phyloP scores from a whole-genome alignment of 30 jellyfish, hydroid and myxozoan genomes.

The Hydractinia echinata region DNA sequence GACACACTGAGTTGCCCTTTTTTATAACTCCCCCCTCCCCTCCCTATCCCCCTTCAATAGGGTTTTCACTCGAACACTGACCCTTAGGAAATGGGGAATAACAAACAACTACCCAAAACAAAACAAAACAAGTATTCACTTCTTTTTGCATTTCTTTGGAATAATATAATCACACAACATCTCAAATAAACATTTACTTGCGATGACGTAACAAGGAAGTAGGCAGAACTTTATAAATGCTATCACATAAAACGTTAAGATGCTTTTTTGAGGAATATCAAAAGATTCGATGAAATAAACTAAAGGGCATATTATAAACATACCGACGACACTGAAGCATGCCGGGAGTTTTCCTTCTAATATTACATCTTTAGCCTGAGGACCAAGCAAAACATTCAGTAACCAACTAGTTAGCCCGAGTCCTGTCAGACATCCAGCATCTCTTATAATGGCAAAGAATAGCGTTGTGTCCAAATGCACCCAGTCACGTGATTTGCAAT shows the following conservation, averaged over 20 bases:
- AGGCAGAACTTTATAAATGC: conserved; percentile 8
- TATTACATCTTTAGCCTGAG: neutral
- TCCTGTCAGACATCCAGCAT: conserved; percentile 54
- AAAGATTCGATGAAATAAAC: neutral
- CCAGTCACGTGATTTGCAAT: conserved; percentile 53
- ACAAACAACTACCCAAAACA: neutral
- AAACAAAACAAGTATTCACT: neutral
- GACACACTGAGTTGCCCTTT: too few relatives aligned
- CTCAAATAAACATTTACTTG: conserved; percentile 11
- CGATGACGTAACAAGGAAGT: conserved; percentile 22
- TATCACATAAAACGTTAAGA: neutral
- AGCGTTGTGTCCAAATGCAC: conserved; percentile 68
- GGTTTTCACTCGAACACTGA: too few relatives aligned
- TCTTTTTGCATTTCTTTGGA: conserved; percentile 22
- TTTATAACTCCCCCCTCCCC: neutral
- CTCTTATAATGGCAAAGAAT: conserved; percentile 58
- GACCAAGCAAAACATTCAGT: neutral
- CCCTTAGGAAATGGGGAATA: neutral
- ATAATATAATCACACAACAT: neutral
- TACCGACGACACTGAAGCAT: neutral
- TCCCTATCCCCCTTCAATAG: too few relatives aligned
- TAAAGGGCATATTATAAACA: conserved; percentile 18
- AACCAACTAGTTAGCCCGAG: conserved; percentile 45
- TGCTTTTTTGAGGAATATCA: conserved; percentile 10
- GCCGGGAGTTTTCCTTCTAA: neutral